A percentile compares a stretch with the other conserved stretches of the same genome.
phyloP scores from a whole-genome alignment of 2,888 invertebrate species.

The Phragmatobia fuliginosa region DNA sequence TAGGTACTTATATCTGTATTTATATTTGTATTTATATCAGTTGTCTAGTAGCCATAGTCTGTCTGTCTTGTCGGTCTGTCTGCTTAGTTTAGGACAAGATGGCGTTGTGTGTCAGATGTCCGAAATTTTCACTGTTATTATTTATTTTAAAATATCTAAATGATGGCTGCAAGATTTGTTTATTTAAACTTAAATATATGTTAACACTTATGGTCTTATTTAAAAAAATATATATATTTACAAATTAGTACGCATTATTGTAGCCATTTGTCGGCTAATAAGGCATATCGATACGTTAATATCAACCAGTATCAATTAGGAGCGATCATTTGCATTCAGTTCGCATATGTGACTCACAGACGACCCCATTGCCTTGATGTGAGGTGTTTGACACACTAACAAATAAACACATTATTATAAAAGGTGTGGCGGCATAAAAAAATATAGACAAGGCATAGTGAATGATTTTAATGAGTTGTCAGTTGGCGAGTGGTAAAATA shows the following conservation, averaged over 20 bases:
- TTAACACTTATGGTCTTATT: too few species aligned
- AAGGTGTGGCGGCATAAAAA: constrained; percentile 17
- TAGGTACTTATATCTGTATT: too few species aligned
- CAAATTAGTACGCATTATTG: background rate
- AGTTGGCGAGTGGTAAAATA: background rate
- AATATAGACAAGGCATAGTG: constrained; percentile 3
- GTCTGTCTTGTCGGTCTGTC: too few species aligned
- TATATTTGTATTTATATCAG: too few species aligned
- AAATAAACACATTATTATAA: constrained; percentile 21
- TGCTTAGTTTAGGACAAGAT: too few species aligned
- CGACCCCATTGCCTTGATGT: constrained; percentile 25
- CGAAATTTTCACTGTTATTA: too few species aligned
- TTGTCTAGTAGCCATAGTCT: too few species aligned
- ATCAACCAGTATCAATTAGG: constrained; percentile 10
- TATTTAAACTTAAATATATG: too few species aligned
- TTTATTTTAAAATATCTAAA: too few species aligned
- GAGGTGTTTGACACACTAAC: constrained; percentile 36
- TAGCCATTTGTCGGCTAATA: background rate
- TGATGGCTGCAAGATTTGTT: too few species aligned
- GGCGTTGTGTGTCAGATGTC: too few species aligned
- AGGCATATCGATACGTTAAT: background rate
- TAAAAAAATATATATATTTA: too few species aligned
- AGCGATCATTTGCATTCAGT: constrained; percentile 26
- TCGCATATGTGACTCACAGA: constrained; percentile 23
- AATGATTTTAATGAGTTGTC: constrained; percentile 9